Percentiles rank a stretch among this genome's conserved stretches.
Conservation (phyloP, 2,113 vertebrate genomes). For the Cochlearius cochlearius region DNA sequence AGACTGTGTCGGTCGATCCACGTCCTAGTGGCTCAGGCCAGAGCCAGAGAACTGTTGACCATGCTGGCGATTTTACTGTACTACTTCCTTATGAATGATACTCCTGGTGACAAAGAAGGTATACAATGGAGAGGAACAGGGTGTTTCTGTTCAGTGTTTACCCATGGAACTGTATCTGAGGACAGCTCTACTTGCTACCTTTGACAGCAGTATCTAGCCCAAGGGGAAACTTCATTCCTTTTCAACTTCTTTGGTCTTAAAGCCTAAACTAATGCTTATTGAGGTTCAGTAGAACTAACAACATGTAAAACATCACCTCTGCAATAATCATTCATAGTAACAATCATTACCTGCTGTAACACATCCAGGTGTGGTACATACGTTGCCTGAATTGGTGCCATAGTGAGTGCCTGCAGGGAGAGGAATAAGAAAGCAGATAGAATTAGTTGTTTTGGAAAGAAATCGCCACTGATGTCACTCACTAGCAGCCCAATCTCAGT, state of each 20-base stretch:
- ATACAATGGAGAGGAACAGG: background rate
- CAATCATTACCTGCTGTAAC: slow-evolving; percentile 84
- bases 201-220: background rate
- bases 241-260: background rate
- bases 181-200: background rate
- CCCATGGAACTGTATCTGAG: background rate
- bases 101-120: background rate
- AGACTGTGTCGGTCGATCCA: background rate
- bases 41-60: background rate
- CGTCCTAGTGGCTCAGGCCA: background rate
- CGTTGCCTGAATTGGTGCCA: slow-evolving; percentile 13
- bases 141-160: background rate
- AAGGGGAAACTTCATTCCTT: background rate
- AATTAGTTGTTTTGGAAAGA: background rate
- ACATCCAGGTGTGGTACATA: slow-evolving; percentile 86
- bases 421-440: background rate
- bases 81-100: background rate
- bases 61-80: background rate
- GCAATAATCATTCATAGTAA: background rate
- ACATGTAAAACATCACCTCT: background rate
- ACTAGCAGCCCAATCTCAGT: background rate
- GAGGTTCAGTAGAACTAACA: background rate
- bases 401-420: slow-evolving; percentile 70
- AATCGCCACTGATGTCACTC: background rate
- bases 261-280: background rate